Conservation (phyloP, 1,140 invertebrate genomes). For the Aphaenogaster ashmeadi region DNA sequence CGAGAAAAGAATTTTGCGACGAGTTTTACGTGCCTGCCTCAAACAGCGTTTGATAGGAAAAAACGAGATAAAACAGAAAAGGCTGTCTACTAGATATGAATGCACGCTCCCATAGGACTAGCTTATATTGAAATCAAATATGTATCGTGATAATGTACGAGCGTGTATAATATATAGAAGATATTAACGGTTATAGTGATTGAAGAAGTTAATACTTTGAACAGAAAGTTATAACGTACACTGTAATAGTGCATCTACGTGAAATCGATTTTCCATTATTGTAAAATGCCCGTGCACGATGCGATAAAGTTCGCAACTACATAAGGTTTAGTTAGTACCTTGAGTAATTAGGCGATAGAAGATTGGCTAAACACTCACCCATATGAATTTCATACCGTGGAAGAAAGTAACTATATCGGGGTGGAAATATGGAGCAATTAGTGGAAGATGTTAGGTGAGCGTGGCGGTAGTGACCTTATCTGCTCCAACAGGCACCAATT, state of each 20-base stretch:
- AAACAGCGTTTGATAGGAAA: constrained; percentile 50
- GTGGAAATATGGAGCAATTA: constrained; percentile 66
- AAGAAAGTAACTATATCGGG: constrained; percentile 42
- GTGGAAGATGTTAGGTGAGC: constrained; percentile 54
- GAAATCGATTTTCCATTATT: constrained; percentile 39
- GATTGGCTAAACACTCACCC: background rate
- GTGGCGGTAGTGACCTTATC: constrained; percentile 69
- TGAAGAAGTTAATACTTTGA: constrained; percentile 8
- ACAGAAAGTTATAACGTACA: background rate
- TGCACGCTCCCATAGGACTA: background rate
- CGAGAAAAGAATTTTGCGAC: constrained; percentile 40
- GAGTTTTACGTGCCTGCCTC: constrained; percentile 52
- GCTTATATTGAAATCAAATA: constrained; percentile 20
- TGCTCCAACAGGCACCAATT: constrained; percentile 71
- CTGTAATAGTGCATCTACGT: background rate
- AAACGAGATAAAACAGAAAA: constrained; percentile 34
- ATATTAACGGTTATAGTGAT: background rate
- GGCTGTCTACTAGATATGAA: constrained; percentile 4
- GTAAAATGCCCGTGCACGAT: background rate
- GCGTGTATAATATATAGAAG: background rate
- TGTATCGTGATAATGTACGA: background rate
- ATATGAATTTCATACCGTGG: constrained; percentile 13
- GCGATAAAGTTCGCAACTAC: constrained; percentile 1
- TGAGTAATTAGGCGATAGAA: background rate
- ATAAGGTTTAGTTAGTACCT: background rate